Conservation (phyloP, 2,113 vertebrate species). For the Hydrolagus affinis region DNA sequence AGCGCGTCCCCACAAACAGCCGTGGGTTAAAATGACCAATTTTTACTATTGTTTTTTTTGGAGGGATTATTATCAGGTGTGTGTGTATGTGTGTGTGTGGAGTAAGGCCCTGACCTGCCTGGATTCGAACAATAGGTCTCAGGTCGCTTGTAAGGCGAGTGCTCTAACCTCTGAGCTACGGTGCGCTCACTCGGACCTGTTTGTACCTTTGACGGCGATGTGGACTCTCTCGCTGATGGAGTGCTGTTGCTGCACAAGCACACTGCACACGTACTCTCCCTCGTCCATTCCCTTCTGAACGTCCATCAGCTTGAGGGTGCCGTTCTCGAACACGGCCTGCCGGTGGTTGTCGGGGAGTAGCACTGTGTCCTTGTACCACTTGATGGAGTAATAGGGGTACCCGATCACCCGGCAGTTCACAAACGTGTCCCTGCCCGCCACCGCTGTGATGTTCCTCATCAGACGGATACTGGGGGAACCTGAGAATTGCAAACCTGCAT, state of each 20-base stretch:
- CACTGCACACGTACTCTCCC: slow-evolving; percentile 91
- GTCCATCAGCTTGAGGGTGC: slow-evolving; percentile 90
- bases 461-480: slow-evolving; percentile 89
- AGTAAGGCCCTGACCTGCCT: no score
- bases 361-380: slow-evolving; percentile 93
- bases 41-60: no score
- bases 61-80: no score
- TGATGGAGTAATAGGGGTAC: slow-evolving; percentile 97
- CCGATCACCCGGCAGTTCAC: slow-evolving; percentile 97
- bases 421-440: slow-evolving; percentile 91
- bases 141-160: no score
- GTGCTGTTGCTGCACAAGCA: slow-evolving; percentile 91
- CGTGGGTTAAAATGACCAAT: no score
- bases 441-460: slow-evolving; percentile 93
- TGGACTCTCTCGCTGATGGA: slow-evolving; percentile 95
- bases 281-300: slow-evolving; percentile 98
- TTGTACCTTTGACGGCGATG: slow-evolving; percentile 89
- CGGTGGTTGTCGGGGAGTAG: slow-evolving; percentile 95
- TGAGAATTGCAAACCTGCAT: slow-evolving; percentile 41
- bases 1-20: no score
- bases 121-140: no score
- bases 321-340: slow-evolving; percentile 95
- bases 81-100: no score
- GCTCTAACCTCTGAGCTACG: no score
- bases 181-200: no score